A percentile compares a stretch with the other conserved stretches of the same genome.
Conservation (phyloP, 2,888 invertebrate species). For the Anorthoa munda region DNA sequence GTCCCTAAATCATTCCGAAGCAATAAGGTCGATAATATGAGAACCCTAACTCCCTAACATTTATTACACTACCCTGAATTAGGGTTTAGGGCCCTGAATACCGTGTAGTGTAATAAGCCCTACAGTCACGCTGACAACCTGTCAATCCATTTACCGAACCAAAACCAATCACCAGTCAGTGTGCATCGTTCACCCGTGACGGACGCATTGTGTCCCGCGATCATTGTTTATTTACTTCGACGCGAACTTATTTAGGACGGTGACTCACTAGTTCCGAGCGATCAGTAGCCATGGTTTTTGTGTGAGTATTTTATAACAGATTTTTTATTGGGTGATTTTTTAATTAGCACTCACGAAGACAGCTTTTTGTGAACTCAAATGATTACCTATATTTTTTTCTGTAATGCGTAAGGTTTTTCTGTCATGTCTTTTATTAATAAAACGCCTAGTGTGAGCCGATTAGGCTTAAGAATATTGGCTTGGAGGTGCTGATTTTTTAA, state of each 20-base stretch:
- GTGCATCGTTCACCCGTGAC: constrained; percentile 74
- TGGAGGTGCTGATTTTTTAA: too few relatives aligned
- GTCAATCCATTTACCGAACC: constrained; percentile 15
- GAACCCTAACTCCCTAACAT: too few relatives aligned
- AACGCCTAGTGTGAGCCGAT: background rate
- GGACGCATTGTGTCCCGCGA: constrained; percentile 61
- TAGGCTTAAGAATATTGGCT: too few relatives aligned
- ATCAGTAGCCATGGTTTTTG: constrained; percentile 80
- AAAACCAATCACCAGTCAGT: constrained; percentile 68
- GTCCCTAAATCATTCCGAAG: too few relatives aligned
- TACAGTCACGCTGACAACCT: constrained; percentile 14
- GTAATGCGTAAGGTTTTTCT: background rate
- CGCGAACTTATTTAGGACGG: constrained; percentile 61
- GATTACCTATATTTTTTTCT: background rate
- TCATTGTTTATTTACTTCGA: constrained; percentile 70
- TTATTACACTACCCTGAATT: too few relatives aligned
- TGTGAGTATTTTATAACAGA: constrained; percentile 73
- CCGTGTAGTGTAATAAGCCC: too few relatives aligned
- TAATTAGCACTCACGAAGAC: background rate
- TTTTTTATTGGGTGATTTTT: constrained; percentile 3
- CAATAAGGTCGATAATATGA: too few relatives aligned
- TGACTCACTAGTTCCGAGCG: constrained; percentile 62
- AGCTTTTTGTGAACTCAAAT: background rate
- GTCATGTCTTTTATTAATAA: background rate
- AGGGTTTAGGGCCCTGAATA: too few relatives aligned